Conservation (phyloP, 2,113 vertebrate genomes). For the Fukomys damarensis region DNA sequence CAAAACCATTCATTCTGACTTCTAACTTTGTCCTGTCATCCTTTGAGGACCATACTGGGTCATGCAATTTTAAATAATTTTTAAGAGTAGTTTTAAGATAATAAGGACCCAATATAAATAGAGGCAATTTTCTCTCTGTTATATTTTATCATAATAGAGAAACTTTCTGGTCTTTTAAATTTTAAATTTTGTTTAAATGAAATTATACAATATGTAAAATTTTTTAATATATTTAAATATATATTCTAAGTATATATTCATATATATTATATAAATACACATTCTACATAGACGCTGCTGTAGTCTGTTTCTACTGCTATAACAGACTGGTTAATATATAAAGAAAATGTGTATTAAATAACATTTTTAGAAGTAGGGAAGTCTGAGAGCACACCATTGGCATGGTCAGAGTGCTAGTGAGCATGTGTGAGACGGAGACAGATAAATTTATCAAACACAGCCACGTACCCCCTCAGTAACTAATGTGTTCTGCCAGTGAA, state of each 20-base stretch:
- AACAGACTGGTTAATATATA: neutral
- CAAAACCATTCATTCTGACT: neutral
- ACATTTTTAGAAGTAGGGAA: neutral
- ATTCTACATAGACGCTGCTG: neutral
- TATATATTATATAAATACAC: neutral
- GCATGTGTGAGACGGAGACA: neutral
- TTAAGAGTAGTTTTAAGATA: neutral
- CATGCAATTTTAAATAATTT: neutral
- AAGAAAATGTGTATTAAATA: neutral
- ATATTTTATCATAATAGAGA: slow-evolving; percentile 5
- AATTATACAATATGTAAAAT: slow-evolving; percentile 17
- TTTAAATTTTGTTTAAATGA: slow-evolving; percentile 33
- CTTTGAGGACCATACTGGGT: neutral
- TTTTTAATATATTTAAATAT: neutral
- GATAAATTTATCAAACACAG: neutral
- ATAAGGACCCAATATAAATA: neutral
- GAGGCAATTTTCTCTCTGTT: neutral
- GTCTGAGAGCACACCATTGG: neutral
- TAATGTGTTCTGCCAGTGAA: neutral
- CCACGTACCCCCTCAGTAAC: neutral
- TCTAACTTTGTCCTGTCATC: neutral
- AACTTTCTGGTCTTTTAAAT: neutral
- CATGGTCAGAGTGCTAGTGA: no score
- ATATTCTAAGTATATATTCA: neutral
- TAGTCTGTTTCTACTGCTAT: neutral